Evolutionary conservation across 2,797 vertebrate genomes (phyloP).

Genomic region (Microhierax caerulescens): DNA sequence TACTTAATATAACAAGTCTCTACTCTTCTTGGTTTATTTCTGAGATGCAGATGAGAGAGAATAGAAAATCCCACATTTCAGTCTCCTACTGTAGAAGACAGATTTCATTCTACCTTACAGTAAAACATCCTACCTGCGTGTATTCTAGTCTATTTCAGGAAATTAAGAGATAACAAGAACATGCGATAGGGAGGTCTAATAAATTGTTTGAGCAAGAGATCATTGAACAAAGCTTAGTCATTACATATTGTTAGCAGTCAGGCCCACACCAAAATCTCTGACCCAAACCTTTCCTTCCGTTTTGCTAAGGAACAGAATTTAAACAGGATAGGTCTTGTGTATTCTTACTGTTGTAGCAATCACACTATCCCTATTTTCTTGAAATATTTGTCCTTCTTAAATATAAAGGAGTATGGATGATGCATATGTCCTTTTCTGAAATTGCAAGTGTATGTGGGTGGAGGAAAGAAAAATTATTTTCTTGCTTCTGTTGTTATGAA

Average conservation of each 20-base stretch:
- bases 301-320: conserved; percentile 19
- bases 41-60: background rate
- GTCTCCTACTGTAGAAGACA: conserved; percentile 16
- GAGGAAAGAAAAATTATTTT: conserved; percentile 65
- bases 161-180: conserved; percentile 57
- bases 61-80: conserved; percentile 20
- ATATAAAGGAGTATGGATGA: conserved; percentile 62
- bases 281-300: conserved; percentile 9
- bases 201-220: conserved; percentile 57
- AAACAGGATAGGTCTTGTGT: conserved; percentile 16
- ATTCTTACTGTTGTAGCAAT: conserved; percentile 29
- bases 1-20: background rate
- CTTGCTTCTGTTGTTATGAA: conserved; percentile 68
- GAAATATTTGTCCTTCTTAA: conserved; percentile 64
- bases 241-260: conserved; percentile 17
- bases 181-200: conserved; percentile 52
- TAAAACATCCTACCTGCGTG: conserved; percentile 33
- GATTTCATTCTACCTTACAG: conserved; percentile 46
- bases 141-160: conserved; percentile 62
- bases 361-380: conserved; percentile 62
- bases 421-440: conserved; percentile 67
- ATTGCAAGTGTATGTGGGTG: conserved; percentile 62
- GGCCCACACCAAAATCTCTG: conserved; percentile 16
- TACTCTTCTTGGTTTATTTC: background rate
- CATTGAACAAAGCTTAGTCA: conserved; percentile 28